These are phyloP conservation scores for Papilio helenus DNA, from an alignment of 1,140 invertebrate genomes.

Conservation along the genomic window DNA sequence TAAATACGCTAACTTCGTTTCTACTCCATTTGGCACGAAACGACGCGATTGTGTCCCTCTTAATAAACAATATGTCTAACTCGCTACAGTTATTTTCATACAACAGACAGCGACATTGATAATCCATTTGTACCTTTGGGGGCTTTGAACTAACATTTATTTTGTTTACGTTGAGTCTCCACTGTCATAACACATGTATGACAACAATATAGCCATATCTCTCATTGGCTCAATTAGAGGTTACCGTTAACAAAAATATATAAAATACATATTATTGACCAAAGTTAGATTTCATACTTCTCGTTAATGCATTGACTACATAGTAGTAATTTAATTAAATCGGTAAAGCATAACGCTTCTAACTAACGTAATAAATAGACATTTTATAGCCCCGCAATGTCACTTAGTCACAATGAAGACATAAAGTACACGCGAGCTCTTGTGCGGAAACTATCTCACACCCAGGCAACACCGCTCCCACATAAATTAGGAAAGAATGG, in stretches of 20 bases:
- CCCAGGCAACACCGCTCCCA: slow-evolving; percentile 41
- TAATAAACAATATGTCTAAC: slow-evolving; percentile 20
- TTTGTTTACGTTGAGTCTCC: not conserved
- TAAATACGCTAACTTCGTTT: slow-evolving; percentile 57
- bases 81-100: not conserved
- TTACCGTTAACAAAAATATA: too few relatives aligned
- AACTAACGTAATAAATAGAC: slow-evolving; percentile 12
- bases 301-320: not conserved
- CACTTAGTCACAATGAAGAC: not conserved
- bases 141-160: not conserved
- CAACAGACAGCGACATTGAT: slow-evolving; percentile 1
- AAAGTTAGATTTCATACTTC: not conserved
- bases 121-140: not conserved
- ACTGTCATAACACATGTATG: not conserved
- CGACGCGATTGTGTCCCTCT: slow-evolving; percentile 21
- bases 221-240: not conserved
- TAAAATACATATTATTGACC: too few relatives aligned
- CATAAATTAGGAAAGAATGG: slow-evolving; percentile 74
- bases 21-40: slow-evolving; percentile 37
- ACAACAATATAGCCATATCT: not conserved
- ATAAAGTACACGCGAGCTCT: slow-evolving; percentile 17
- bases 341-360: not conserved
- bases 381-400: not conserved
- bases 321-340: not conserved
- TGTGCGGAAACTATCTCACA: slow-evolving; percentile 4